Base-by-base conservation (phyloP, 2,888 invertebrate species). In the Cordylochernes scorpioides region DNA sequence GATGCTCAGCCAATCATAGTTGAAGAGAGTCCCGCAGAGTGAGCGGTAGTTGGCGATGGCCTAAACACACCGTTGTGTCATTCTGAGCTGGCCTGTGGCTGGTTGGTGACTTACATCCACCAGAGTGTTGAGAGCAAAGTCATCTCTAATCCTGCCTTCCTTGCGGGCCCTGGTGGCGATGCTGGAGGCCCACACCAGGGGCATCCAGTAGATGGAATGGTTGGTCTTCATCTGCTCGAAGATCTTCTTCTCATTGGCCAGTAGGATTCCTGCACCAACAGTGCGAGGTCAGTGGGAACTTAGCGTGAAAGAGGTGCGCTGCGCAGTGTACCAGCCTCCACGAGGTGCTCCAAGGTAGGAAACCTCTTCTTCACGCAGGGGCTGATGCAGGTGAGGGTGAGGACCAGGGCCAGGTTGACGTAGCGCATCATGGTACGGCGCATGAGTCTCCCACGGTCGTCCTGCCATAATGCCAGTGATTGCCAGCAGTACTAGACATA, bases 211-310 rank as follows among this genome's bases (percentile, higher is more conserved):
- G 40, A 58, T 60, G 40, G 56, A 55, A 41, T 56, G 55, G 16
- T 52, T 49, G 12, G 55, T 54, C 47, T 74, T 73, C 44, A 82
- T 58, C 45, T 69, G 65, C 31, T 69, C 66, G 36, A 82, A 67
- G 39, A 80, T 75, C 22, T 57, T 56, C 44, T 68, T 66, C 51
- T 82, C 82, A 46, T 74, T 80, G 36, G 73, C 70, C 32, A 71
- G 61, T 24, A 82, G 55, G 24, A 82, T 56, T 42, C 80, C 80
- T 74, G 17, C 3, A 27, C 21, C 15, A 17, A 15, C 19, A 34
- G 8, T 5, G 16, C n/a, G n/a, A 18, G 13, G 8, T 19, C 10
- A 7, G 17, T 19, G 8, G n/a, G 8, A 19, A 19, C 19, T 19
- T 19, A 9, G 19, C 8, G 8, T 9, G 8, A 9, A 19, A 19